Conservation (phyloP, 2,888 invertebrate species). For the Cryptus armator region DNA sequence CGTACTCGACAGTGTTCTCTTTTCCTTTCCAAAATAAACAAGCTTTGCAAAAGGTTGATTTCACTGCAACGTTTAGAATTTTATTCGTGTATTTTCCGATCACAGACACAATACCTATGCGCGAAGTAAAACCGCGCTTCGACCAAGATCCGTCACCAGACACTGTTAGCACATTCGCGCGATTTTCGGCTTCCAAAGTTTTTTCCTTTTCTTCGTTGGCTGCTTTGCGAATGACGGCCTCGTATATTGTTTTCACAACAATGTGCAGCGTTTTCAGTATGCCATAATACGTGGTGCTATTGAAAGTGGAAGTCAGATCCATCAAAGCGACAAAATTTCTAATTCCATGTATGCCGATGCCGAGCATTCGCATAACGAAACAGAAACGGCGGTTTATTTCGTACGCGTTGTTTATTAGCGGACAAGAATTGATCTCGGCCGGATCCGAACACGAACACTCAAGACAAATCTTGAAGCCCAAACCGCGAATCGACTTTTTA, state of each 20-base stretch:
- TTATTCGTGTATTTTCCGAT: background rate
- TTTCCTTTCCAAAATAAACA: constrained; percentile 63
- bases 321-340: constrained; percentile 59
- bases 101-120: too few species aligned
- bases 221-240: constrained; percentile 42
- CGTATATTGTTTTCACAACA: constrained; percentile 2
- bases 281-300: too few species aligned
- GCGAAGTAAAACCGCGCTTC: too few species aligned
- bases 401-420: constrained; percentile 68
- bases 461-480: constrained; percentile 72
- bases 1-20: constrained; percentile 61
- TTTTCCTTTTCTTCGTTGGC: constrained; percentile 33
- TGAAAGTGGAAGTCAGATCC: too few species aligned
- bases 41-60: constrained; percentile 11
- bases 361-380: constrained; percentile 73
- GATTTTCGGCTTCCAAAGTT: constrained; percentile 48
- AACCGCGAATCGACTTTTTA: constrained; percentile 68
- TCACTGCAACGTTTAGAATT: too few species aligned
- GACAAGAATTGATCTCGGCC: constrained; percentile 70
- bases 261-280: too few species aligned
- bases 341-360: constrained; percentile 71
- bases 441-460: constrained; percentile 65
- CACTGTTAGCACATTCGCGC: background rate
- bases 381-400: constrained; percentile 73
- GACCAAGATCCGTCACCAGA: background rate